Percentiles rank a stretch among this genome's conserved stretches.
Conservation (phyloP, 2,888 invertebrate species). For the Dromius quadrimaculatus region DNA sequence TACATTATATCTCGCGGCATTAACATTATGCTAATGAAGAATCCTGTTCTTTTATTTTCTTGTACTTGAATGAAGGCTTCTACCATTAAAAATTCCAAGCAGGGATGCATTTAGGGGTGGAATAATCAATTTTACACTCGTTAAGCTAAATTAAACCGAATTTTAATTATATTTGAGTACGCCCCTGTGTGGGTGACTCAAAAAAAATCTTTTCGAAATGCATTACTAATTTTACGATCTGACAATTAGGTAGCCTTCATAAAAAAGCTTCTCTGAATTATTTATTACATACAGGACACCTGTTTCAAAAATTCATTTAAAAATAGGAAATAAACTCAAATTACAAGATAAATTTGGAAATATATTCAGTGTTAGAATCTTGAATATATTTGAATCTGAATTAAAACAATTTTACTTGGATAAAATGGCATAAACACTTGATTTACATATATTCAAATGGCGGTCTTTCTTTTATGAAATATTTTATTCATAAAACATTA, state of each 20-base stretch:
- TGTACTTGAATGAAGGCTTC: no score
- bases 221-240: conserved; percentile 40
- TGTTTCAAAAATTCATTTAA: conserved; percentile 6
- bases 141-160: no score
- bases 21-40: conserved; percentile 56
- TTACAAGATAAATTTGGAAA: conserved; percentile 12
- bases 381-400: conserved; percentile 35
- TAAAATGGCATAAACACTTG: conserved; percentile 19
- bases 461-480: conserved; percentile 16
- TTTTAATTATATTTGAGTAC: no score
- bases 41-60: conserved; percentile 37
- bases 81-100: conserved; percentile 20
- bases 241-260: conserved; percentile 25
- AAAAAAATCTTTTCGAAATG: conserved; percentile 32
- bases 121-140: no score
- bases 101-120: no score
- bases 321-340: conserved; percentile 14
- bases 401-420: conserved; percentile 13
- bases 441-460: conserved; percentile 26
- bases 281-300: conserved; percentile 30
- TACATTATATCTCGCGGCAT: conserved; percentile 56
- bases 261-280: conserved; percentile 24
- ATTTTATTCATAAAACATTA: conserved; percentile 24
- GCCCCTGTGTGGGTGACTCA: no score
- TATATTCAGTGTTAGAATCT: neutral